Conservation (phyloP, 92 coral and sea anemone species). For the Epizoanthus stellaris region DNA sequence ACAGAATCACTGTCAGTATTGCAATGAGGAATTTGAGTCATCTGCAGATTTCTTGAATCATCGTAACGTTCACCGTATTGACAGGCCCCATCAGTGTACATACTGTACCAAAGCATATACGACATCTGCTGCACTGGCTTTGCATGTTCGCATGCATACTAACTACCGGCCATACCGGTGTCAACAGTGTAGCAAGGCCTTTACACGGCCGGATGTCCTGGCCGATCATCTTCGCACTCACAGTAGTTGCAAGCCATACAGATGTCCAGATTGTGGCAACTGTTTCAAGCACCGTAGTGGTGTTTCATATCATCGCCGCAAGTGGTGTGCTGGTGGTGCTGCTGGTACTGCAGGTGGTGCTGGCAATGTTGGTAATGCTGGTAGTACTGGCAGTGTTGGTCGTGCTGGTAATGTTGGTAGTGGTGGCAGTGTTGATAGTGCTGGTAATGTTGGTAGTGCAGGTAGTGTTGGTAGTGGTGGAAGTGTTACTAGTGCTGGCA, state of each 20-base stretch:
- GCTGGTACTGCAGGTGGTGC: not conserved
- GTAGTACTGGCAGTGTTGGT: not conserved
- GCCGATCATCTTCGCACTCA: conserved; percentile 6
- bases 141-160: not conserved
- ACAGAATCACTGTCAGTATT: not conserved
- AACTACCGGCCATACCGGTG: conserved; percentile 2
- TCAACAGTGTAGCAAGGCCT: not conserved
- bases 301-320: not conserved
- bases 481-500: too few species aligned
- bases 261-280: not conserved
- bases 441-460: too few species aligned
- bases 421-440: not conserved
- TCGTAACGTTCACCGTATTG: not conserved
- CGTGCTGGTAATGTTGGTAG: not conserved
- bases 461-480: too few species aligned
- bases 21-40: conserved; percentile 1
- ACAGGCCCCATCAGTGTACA: conserved; percentile 6
- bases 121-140: not conserved
- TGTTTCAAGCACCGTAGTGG: not conserved
- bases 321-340: not conserved
- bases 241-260: not conserved
- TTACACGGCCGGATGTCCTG: not conserved
- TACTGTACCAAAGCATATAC: conserved; percentile 4
- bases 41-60: not conserved
- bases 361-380: not conserved